These are phyloP conservation scores for Hemibagrus wyckioides DNA, from an alignment of 2,113 vertebrate species.

Conservation along the genomic window DNA sequence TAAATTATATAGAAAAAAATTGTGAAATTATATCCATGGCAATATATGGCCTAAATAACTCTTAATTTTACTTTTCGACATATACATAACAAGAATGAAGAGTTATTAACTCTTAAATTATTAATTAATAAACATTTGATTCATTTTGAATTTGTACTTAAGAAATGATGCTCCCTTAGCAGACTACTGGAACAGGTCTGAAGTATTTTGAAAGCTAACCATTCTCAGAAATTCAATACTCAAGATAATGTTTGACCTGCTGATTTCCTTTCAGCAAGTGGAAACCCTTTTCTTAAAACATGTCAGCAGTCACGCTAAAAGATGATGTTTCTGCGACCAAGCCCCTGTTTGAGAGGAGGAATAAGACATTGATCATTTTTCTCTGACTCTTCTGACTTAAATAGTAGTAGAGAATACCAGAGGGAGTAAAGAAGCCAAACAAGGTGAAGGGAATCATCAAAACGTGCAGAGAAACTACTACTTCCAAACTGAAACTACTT, in stretches of 20 bases:
- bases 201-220: not conserved
- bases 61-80: not conserved
- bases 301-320: not conserved
- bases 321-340: not conserved
- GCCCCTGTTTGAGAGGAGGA: not conserved
- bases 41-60: not conserved
- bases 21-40: not conserved
- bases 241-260: not conserved
- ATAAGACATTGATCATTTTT: conserved; percentile 6
- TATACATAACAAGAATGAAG: not conserved
- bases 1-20: conserved; percentile 34
- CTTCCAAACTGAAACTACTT: not conserved
- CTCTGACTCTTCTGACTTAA: not conserved
- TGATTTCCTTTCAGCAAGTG: not conserved
- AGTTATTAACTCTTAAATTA: too few relatives aligned
- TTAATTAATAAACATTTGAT: too few relatives aligned
- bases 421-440: not conserved
- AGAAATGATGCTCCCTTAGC: not conserved
- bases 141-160: not conserved
- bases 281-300: conserved; percentile 12
- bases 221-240: not conserved
- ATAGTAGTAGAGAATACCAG: not conserved
- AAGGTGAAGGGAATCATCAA: not conserved
- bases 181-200: not conserved
- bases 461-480: not conserved